Base-by-base conservation (phyloP, 2,797 vertebrate genomes). In the Channallabes apus region DNA sequence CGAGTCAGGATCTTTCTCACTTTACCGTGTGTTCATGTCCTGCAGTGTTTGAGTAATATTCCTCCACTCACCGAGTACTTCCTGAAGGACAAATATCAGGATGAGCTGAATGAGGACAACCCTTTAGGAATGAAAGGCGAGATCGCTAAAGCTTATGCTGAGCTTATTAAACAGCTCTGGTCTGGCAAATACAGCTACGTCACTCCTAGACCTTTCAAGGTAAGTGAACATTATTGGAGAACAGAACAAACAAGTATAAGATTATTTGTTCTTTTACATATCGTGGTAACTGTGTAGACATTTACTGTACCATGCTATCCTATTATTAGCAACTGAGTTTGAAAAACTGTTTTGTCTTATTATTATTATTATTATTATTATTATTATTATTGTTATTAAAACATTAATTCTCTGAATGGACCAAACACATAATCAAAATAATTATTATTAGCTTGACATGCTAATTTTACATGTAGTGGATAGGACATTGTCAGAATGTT, bases 111-210 rank as follows among this genome's bases (percentile, higher is more conserved):
- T 73, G 96, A 97, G 93, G 98, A 99, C 94, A 99, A 99, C 95
- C 98, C 97, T 22, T 94, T 99, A 92, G 98, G 98, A 88, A 99
- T 99, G 98, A 94, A 98, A 93, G 97, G 98, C 65, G 98, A 99
- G 96, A 99, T 99, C 83, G 98, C 98, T 89, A 96, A 95, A 90
- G 96, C 96, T 84, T 99, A 99, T 0, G 97, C 97, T 0, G 98
- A 99, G 86, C 94, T 99, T 61, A 97, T 96, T 92, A 99, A 98
- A 91, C 98, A 99, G 86, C 96, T 98, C 94, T 99, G 98, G 98
- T 97, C 96, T 59, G 97, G 97, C 87, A 99, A 98, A 94, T 98
- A 95, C 93, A 98, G 97, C 95, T 99, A 98, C 17, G 95, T 99
- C 90, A 99, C 97, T 11, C 98, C 98, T 59, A 95, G 97, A 92